Evolutionary conservation across 1,140 invertebrate genomes (phyloP), one percentile per base, ranked within the genome.

Genomic region (Microplitis demolitor): DNA sequence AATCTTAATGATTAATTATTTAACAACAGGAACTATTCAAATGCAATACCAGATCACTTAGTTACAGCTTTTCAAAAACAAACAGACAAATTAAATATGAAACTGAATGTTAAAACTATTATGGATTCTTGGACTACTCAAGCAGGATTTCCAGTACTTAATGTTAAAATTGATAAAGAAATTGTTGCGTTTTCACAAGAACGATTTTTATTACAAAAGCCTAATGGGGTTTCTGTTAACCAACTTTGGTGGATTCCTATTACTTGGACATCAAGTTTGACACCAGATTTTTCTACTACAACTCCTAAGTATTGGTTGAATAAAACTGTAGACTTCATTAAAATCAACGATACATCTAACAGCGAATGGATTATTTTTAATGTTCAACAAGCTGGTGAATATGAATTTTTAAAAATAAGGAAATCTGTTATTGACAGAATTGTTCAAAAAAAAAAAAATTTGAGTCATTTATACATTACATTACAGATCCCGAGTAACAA

Each of bases 61-160:
- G 95, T 92, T 89, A 64, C 84, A 0, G 88, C 90, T 2, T 89
- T 96, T 77, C 89, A 90, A 0, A 80, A 83, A 34, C 81, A 88
- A 73, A 88, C 88, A 0, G 73, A 81, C 0, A 53, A n/a, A 11
- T 34, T 3, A 6, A 83, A 88, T 13, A 80, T 84, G 3, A 84
- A 88, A 0, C 71, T 79, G 3, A 81, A 88, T 39, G 86, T 96
- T 0, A 90, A 90, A 66, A 80, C 87, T 3, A 91, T 96, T 39
- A 94, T 97, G 93, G 91, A 95, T 77, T 91, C 92, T 0, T 97
- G 95, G 95, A 94, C 92, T 0, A 84, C 89, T 1, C 93, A 96
- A 80, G 87, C 92, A n/a, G 95, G 95, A 3, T 97, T 92, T 84
- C 95, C 95, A 0, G 91, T 96, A 0, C 87, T 97, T 0, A 90